phyloP scores from a whole-genome alignment of 2,888 invertebrate genomes.

The Bellardia bayeri region DNA sequence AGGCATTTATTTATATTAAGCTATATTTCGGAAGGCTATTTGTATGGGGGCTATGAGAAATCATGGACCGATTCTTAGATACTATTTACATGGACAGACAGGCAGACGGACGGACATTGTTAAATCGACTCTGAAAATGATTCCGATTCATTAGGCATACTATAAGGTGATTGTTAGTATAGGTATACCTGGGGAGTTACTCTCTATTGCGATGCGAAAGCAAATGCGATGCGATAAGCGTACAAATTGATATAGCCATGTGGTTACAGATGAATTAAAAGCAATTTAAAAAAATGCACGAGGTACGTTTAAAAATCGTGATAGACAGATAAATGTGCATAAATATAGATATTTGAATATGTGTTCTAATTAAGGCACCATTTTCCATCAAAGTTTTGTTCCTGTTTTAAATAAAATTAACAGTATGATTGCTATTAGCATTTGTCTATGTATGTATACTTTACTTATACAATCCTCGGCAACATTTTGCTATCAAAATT shows the following conservation, averaged over 20 bases:
- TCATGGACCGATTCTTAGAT: no score
- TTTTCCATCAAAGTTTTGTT: constrained; percentile 67
- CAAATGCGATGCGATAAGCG: no score
- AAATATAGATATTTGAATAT: not conserved
- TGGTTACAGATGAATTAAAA: constrained; percentile 60
- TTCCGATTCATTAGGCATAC: no score
- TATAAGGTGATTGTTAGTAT: not conserved
- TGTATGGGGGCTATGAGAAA: no score
- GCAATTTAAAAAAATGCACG: constrained; percentile 70
- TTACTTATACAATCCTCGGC: not conserved
- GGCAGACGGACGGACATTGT: no score
- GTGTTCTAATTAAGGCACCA: constrained; percentile 53
- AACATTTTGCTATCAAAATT: no score
- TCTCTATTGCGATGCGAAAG: no score
- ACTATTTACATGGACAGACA: no score
- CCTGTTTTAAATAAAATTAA: constrained; percentile 44
- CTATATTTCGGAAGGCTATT: no score
- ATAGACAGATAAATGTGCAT: constrained; percentile 6
- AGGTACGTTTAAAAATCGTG: constrained; percentile 3
- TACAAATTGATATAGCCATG: constrained; percentile 16
- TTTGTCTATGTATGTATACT: constrained; percentile 27
- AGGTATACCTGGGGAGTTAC: no score
- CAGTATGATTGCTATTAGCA: constrained; percentile 32
- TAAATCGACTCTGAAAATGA: no score
- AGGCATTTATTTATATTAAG: no score